These are phyloP conservation scores for Stegostoma tigrinum DNA, from an alignment of 2,113 vertebrate genomes.

Conservation along the genomic window DNA sequence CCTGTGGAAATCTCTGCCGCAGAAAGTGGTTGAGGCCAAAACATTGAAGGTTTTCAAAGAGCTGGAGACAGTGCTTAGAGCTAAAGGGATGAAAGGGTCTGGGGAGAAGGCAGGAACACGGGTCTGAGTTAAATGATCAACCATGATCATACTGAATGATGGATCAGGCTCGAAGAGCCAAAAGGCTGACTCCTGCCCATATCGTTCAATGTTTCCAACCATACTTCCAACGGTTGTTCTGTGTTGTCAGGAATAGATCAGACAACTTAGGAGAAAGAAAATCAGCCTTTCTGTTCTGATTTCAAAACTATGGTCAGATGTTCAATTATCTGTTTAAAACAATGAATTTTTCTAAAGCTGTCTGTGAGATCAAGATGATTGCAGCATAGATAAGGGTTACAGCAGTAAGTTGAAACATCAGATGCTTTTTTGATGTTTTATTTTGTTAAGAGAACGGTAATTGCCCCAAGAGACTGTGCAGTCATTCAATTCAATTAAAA, in stretches of 20 bases:
- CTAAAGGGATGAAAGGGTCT: no score
- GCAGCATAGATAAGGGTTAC: neutral
- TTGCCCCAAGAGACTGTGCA: neutral
- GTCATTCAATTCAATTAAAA: neutral
- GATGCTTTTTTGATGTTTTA: neutral
- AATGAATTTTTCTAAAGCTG: neutral
- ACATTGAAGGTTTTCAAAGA: no score
- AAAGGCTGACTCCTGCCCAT: no score
- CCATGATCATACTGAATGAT: no score
- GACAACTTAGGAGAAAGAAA: no score
- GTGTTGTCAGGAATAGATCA: neutral
- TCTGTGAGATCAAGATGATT: neutral
- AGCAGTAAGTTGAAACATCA: neutral
- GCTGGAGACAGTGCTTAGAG: no score
- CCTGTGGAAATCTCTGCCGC: no score
- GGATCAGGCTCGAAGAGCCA: no score
- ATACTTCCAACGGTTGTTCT: neutral
- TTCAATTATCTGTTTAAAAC: neutral
- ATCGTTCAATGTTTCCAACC: neutral
- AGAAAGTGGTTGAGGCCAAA: no score
- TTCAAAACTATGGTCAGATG: neutral
- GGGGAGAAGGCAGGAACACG: no score
- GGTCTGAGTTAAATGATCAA: no score
- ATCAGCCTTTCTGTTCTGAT: neutral
- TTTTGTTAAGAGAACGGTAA: neutral